phyloP scores from a whole-genome alignment of 2,797 vertebrate species.

The Otus scops region DNA sequence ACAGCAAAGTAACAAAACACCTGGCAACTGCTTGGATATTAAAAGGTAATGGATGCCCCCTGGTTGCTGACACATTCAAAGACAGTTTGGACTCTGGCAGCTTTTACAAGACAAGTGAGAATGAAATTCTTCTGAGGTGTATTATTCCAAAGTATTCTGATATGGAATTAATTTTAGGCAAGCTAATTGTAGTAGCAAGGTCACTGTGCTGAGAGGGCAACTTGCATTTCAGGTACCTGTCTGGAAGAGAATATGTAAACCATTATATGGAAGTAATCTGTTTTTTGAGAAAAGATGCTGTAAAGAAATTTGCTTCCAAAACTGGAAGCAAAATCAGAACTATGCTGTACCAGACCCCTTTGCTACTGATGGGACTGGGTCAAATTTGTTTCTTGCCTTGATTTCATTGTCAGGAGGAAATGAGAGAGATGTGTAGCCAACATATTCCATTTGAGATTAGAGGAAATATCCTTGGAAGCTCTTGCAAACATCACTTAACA shows the following conservation, averaged over 20 bases:
- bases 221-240: background rate
- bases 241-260: background rate
- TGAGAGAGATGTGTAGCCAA: background rate
- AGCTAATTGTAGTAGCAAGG: background rate
- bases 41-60: background rate
- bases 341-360: background rate
- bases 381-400: background rate
- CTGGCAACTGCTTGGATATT: background rate
- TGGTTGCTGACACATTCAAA: background rate
- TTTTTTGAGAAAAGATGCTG: background rate
- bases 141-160: background rate
- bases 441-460: background rate
- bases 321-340: background rate
- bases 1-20: background rate
- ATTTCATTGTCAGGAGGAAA: background rate
- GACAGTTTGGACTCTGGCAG: background rate
- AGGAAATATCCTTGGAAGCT: background rate
- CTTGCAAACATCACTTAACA: background rate
- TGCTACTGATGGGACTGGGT: rapidly evolving
- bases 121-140: background rate
- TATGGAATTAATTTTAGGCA: background rate
- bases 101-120: background rate
- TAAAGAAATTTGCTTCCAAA: background rate
- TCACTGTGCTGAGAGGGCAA: background rate
- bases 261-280: background rate